Conservation (phyloP, 2,888 invertebrate species). For the Stramonita haemastoma region DNA sequence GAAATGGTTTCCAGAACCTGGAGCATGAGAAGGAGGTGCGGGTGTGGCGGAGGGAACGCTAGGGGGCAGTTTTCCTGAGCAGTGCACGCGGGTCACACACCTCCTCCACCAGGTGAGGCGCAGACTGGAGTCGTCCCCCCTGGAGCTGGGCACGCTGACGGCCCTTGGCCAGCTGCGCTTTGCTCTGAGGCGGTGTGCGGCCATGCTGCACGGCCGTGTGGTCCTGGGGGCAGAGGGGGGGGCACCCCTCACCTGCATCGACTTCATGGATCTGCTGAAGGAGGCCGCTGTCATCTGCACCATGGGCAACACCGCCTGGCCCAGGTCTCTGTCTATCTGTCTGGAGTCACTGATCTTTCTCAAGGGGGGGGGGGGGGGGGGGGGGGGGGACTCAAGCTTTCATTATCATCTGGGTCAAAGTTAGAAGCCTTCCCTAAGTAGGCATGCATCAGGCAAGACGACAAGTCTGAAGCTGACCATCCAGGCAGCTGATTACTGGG, state of each 20-base stretch:
- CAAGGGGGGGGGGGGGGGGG: too few species aligned
- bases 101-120: not conserved
- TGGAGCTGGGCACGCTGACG: constrained; percentile 20
- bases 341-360: too few species aligned
- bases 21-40: constrained; percentile 10
- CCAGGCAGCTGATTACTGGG: too few species aligned
- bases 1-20: not conserved
- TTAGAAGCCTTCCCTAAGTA: too few species aligned
- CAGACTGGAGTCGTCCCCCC: not conserved
- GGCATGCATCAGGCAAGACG: too few species aligned
- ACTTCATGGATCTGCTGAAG: constrained; percentile 13
- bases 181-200: not conserved
- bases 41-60: not conserved
- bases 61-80: not conserved
- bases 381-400: too few species aligned
- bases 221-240: not conserved
- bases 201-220: not conserved
- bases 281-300: constrained; percentile 21
- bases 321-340: constrained; percentile 8
- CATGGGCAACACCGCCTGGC: not conserved
- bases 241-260: not conserved
- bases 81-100: not conserved
- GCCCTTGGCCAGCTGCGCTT: constrained; percentile 26
- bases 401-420: too few species aligned
- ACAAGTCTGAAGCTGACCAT: too few species aligned